These are phyloP conservation scores for Cherax destructor DNA, from an alignment of 1,140 invertebrate genomes.

Conservation along the genomic window DNA sequence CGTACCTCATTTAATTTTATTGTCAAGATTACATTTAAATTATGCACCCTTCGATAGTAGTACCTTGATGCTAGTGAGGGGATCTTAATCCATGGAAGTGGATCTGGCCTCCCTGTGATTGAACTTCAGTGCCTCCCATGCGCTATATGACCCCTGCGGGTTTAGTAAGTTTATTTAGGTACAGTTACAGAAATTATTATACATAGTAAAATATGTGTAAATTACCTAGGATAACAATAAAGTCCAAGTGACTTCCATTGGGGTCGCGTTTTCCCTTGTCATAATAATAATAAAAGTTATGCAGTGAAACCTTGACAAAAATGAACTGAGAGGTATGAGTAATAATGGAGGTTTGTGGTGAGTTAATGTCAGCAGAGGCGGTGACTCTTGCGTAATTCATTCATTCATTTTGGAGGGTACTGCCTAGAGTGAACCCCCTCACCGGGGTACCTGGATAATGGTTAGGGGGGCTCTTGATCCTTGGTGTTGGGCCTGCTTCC, in stretches of 20 bases:
- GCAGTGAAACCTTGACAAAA: not conserved
- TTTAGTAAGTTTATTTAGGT: too few species aligned
- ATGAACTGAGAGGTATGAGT: not conserved
- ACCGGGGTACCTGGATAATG: conserved; percentile 17
- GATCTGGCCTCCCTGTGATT: too few species aligned
- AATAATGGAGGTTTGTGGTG: not conserved
- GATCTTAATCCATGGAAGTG: too few species aligned
- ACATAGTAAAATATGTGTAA: too few species aligned
- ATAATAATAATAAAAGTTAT: not conserved
- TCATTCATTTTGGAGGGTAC: conserved; percentile 22
- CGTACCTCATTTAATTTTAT: too few species aligned
- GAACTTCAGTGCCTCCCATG: too few species aligned
- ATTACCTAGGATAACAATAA: too few species aligned
- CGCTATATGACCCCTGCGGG: too few species aligned
- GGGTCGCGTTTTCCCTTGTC: not conserved
- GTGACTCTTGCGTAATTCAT: not conserved
- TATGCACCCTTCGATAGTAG: too few species aligned
- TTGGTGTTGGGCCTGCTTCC: not conserved
- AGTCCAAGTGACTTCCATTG: not conserved
- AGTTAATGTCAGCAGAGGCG: not conserved
- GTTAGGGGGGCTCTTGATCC: not conserved
- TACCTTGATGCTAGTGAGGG: too few species aligned
- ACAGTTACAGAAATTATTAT: too few species aligned
- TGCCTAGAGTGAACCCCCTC: not conserved
- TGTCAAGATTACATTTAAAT: too few species aligned